Evolutionary conservation across 1,140 invertebrate species (phyloP).

Genomic region (Drosophila tani): DNA sequence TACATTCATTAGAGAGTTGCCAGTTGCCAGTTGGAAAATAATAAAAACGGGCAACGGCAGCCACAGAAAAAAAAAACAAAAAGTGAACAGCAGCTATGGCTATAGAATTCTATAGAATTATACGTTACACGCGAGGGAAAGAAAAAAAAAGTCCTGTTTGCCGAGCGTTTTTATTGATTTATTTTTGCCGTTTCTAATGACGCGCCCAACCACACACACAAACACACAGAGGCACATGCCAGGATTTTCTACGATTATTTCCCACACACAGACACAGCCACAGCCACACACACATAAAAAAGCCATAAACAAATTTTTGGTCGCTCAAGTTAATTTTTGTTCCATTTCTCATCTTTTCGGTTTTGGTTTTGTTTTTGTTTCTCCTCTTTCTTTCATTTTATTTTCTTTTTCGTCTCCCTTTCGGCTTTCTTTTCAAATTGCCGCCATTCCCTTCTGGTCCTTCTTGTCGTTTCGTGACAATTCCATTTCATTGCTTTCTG

Average conservation of each 20-base stretch:
- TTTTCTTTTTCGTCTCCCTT: constrained; percentile 11
- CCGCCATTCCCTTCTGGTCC: constrained; percentile 13
- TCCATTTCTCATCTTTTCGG: constrained; percentile 53
- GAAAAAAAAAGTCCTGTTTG: constrained; percentile 54
- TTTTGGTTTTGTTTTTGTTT: constrained; percentile 21
- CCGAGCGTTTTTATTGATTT: constrained; percentile 77
- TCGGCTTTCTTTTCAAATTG: constrained; percentile 12
- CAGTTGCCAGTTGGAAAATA: constrained; percentile 43
- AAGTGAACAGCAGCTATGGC: constrained; percentile 28
- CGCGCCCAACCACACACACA: constrained; percentile 58
- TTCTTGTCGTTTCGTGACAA: constrained; percentile 72
- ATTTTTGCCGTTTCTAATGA: constrained; percentile 78
- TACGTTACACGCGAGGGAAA: constrained; percentile 47
- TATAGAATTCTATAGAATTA: constrained; percentile 45
- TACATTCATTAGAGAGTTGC: constrained; percentile 41
- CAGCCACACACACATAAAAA: constrained; percentile 35
- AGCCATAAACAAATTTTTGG: constrained; percentile 78
- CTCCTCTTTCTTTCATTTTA: background rate
- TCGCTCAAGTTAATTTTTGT: constrained; percentile 64
- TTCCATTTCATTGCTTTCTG: constrained; percentile 81
- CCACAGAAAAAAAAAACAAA: constrained; percentile 8
- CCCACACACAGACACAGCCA: constrained; percentile 32
- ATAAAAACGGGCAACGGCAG: constrained; percentile 24
- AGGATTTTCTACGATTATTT: constrained; percentile 69
- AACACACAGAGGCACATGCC: constrained; percentile 24